Evolutionary conservation across 2,797 vertebrate genomes (phyloP).

Genomic region (Cryptoblepharus egeriae): DNA sequence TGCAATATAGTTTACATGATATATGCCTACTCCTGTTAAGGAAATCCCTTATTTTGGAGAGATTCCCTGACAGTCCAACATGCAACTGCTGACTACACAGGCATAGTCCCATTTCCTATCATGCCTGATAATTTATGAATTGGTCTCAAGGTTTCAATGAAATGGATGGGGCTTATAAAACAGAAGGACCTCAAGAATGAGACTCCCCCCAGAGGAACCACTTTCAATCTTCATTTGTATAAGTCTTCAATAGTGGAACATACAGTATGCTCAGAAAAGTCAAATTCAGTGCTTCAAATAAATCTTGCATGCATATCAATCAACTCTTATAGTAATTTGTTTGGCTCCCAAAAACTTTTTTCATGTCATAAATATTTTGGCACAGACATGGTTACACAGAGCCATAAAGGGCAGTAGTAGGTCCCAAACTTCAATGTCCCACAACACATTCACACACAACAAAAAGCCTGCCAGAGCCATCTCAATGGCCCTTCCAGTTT

Average conservation of each 20-base stretch:
- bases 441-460: too few species aligned
- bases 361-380: background rate
- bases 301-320: background rate
- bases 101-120: background rate
- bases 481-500: too few species aligned
- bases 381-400: background rate
- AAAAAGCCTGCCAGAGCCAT: too few species aligned
- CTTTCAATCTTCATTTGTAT: background rate
- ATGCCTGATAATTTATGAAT: background rate
- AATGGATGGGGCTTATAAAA: background rate
- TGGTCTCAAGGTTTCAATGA: background rate
- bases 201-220: background rate
- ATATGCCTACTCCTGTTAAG: background rate
- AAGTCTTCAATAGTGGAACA: background rate
- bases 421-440: too few species aligned
- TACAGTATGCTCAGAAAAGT: background rate
- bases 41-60: background rate
- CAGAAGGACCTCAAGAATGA: background rate
- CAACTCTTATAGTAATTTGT: background rate
- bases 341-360: background rate
- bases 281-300: background rate
- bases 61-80: background rate
- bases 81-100: background rate
- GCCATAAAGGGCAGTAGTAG: background rate
- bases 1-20: background rate